Percentiles rank a stretch among this genome's conserved stretches.
phyloP scores from a whole-genome alignment of 2,113 vertebrate species.

The Phalacrocorax carbo region DNA sequence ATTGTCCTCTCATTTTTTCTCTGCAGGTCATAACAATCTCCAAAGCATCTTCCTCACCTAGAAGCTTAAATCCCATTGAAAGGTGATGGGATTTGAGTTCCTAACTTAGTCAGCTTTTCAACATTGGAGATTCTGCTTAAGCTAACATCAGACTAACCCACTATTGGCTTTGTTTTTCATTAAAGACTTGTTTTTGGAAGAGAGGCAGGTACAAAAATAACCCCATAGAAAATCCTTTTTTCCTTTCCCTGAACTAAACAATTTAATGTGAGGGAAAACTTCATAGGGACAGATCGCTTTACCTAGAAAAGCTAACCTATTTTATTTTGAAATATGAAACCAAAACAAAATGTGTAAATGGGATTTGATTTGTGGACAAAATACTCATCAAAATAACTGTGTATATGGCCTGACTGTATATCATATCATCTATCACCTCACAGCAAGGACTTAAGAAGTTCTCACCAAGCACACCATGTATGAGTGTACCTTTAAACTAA shows the following conservation, averaged over 20 bases:
- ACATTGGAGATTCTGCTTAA: neutral
- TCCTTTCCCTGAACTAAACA: neutral
- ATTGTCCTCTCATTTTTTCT: neutral
- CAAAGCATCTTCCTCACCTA: neutral
- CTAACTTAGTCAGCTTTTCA: neutral
- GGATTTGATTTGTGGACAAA: neutral
- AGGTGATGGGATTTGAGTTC: neutral
- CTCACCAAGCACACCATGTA: neutral
- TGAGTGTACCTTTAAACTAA: neutral
- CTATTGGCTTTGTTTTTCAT: neutral
- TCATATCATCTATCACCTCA: neutral
- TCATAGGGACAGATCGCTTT: neutral
- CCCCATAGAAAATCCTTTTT: accelerated
- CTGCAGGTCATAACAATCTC: neutral
- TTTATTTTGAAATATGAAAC: neutral
- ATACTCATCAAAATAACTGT: neutral
- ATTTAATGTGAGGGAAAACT: neutral
- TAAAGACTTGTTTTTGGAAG: neutral
- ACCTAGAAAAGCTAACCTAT: neutral
- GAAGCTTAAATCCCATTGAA: neutral
- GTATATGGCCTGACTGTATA: neutral
- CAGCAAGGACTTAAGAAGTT: neutral
- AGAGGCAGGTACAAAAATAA: neutral
- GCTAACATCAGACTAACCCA: neutral
- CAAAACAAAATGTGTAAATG: neutral